A percentile compares a stretch with the other conserved stretches of the same genome.
Evolutionary conservation across 2,888 invertebrate species (phyloP).

Genomic region (Cephus pulcher): DNA sequence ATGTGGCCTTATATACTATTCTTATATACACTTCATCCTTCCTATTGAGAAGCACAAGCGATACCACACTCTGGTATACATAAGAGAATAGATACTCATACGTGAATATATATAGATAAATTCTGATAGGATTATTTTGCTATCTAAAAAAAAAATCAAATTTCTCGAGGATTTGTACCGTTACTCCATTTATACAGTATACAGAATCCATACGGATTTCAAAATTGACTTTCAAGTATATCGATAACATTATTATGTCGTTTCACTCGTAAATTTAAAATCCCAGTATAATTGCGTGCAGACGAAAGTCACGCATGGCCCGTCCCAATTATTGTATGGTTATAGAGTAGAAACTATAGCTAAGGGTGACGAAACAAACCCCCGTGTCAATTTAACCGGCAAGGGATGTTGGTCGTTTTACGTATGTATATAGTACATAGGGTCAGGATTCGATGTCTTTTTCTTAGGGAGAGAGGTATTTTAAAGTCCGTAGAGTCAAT

Average conservation of each 20-base stretch:
- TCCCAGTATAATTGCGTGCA: background rate
- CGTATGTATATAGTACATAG: slow-evolving; percentile 15
- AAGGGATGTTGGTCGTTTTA: background rate
- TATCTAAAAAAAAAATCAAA: background rate
- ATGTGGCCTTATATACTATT: slow-evolving; percentile 22
- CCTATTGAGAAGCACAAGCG: background rate
- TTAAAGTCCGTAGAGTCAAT: slow-evolving; percentile 60
- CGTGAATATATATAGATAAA: background rate
- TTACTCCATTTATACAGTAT: background rate
- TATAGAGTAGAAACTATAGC: background rate
- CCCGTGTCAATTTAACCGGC: background rate
- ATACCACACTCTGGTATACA: background rate
- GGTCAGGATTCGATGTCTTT: slow-evolving; percentile 37
- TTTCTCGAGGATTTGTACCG: background rate
- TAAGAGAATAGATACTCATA: background rate
- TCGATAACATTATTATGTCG: background rate
- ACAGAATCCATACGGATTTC: background rate
- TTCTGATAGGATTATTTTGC: background rate
- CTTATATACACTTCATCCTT: background rate
- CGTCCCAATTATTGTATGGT: background rate
- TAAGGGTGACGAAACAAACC: background rate
- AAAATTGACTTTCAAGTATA: background rate
- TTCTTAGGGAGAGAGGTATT: slow-evolving; percentile 34
- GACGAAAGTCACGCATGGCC: background rate
- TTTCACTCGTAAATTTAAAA: background rate